A percentile compares a stretch with the other conserved stretches of the same genome.
phyloP scores from a whole-genome alignment of 1,140 invertebrate species.

The Drosophila arizonae region DNA sequence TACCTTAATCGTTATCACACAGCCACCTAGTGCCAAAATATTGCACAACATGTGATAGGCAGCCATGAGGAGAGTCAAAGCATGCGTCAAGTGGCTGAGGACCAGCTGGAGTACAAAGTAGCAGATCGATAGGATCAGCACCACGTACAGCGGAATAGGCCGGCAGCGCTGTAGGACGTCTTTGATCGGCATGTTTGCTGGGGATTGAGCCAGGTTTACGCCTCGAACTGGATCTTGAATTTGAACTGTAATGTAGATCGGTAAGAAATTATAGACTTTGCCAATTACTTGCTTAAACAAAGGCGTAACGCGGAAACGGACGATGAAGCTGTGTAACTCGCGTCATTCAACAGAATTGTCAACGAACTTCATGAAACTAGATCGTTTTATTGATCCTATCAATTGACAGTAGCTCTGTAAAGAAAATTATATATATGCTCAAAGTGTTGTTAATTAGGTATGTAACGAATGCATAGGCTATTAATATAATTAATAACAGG shows the following conservation, averaged over 20 bases:
- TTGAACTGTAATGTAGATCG: background rate
- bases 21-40: conserved; percentile 88
- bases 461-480: background rate
- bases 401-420: conserved; percentile 25
- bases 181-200: conserved; percentile 86
- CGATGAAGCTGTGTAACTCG: conserved; percentile 1
- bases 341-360: conserved; percentile 13
- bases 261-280: background rate
- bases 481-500: background rate
- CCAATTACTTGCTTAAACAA: conserved; percentile 44
- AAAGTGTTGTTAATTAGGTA: conserved; percentile 35
- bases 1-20: conserved; percentile 90
- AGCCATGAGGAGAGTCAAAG: conserved; percentile 91
- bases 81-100: conserved; percentile 91
- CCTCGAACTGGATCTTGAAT: conserved; percentile 9
- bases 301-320: conserved; percentile 3
- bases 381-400: conserved; percentile 25
- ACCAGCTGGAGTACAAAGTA: conserved; percentile 90
- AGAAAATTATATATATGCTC: background rate
- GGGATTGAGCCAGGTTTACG: background rate
- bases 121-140: conserved; percentile 87
- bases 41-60: conserved; percentile 94
- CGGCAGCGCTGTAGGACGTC: conserved; percentile 88
- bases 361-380: conserved; percentile 27
- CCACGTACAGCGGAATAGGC: conserved; percentile 88